A percentile compares a stretch with the other conserved stretches of the same genome.
Evolutionary conservation across 1,140 invertebrate genomes (phyloP).

Genomic region (Potamilus streckersoni): DNA sequence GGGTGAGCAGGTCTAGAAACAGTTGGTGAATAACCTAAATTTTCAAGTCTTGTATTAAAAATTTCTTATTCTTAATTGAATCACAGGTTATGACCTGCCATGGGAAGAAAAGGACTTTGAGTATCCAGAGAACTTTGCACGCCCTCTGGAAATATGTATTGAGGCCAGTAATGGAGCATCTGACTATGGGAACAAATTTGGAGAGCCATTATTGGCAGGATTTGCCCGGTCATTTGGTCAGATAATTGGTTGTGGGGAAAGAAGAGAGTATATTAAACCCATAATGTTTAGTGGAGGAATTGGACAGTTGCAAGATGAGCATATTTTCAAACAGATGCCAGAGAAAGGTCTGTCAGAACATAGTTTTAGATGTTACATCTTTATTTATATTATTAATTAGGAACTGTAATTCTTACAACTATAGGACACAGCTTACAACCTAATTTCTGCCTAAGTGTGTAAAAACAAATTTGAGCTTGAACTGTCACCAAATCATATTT

Average conservation of each 20-base stretch:
- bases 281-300: slow-evolving; percentile 99
- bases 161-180: slow-evolving; percentile 98
- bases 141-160: slow-evolving; percentile 82
- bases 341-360: slow-evolving; percentile 72
- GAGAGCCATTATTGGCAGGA: slow-evolving; percentile 92
- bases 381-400: too few species aligned
- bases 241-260: slow-evolving; percentile 74
- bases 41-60: too few species aligned
- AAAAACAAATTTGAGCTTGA: too few species aligned
- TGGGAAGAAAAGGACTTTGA: slow-evolving; percentile 83
- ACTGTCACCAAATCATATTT: too few species aligned
- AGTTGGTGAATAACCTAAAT: too few species aligned
- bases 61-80: too few species aligned
- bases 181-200: slow-evolving; percentile 99
- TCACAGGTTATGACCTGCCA: slow-evolving; percentile 80
- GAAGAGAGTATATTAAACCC: slow-evolving; percentile 96
- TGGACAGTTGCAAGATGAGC: slow-evolving; percentile 85
- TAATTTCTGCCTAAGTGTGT: too few species aligned
- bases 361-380: too few species aligned
- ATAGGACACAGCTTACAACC: too few species aligned
- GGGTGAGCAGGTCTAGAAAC: too few species aligned
- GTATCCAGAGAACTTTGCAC: slow-evolving; percentile 92
- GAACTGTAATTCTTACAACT: too few species aligned
- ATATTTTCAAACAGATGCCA: slow-evolving; percentile 81
- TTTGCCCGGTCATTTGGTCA: slow-evolving; percentile 93